A percentile compares a stretch with the other conserved stretches of the same genome.
These are phyloP conservation scores for Drosophila nr. medialis DNA, from an alignment of 2,888 invertebrate species.

Conservation along the genomic window DNA sequence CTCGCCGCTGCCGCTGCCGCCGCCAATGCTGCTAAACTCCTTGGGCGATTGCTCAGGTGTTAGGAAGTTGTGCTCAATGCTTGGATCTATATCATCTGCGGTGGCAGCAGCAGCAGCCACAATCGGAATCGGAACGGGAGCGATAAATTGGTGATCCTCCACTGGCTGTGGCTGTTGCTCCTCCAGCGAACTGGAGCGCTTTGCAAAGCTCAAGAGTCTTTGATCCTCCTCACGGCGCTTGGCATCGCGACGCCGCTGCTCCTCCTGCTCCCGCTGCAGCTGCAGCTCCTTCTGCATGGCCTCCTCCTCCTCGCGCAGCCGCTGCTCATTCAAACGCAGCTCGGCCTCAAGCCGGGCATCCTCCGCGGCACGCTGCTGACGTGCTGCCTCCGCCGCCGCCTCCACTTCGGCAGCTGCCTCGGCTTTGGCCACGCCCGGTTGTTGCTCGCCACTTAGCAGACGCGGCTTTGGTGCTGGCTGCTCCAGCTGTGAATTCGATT, in stretches of 20 bases:
- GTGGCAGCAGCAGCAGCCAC: background rate
- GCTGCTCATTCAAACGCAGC: constrained; percentile 68
- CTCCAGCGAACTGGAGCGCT: constrained; percentile 66
- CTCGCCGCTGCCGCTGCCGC: constrained; percentile 76
- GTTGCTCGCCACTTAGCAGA: constrained; percentile 28
- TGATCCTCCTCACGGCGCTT: constrained; percentile 81
- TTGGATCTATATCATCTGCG: constrained; percentile 19
- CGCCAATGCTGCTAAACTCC: constrained; percentile 52
- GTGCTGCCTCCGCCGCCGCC: constrained; percentile 26
- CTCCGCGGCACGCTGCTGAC: constrained; percentile 61
- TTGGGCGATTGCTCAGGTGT: constrained; percentile 80
- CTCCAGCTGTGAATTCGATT: constrained; percentile 19
- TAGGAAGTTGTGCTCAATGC: constrained; percentile 73
- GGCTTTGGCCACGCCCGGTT: constrained; percentile 24
- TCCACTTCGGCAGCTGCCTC: constrained; percentile 23
- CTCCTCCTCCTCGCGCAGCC: constrained; percentile 70
- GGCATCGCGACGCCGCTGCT: constrained; percentile 74
- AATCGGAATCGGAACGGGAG: background rate
- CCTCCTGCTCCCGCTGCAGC: constrained; percentile 63
- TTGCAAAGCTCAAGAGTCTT: constrained; percentile 72
- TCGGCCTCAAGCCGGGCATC: constrained; percentile 75
- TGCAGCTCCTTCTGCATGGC: constrained; percentile 66
- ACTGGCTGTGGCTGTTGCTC: constrained; percentile 4
- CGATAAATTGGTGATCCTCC: background rate
- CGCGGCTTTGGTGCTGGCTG: constrained; percentile 53